Evolutionary conservation across 2,888 invertebrate genomes (phyloP), one percentile per base, ranked within the genome.

Genomic region (Chrysodeixis includens): DNA sequence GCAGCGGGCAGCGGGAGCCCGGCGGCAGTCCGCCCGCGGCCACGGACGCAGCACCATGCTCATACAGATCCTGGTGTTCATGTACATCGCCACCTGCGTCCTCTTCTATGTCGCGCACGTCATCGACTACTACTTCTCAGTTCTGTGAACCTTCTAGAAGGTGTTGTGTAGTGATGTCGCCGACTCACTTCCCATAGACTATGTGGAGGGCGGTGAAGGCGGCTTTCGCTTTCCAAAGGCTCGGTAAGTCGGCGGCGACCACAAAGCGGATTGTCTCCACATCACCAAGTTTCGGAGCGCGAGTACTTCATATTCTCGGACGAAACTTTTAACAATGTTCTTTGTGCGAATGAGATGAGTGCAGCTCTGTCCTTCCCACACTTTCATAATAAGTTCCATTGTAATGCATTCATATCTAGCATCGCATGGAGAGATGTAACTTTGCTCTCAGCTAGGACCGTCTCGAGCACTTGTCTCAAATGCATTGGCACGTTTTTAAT

Each of bases 41-140:
- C 66, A 60, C 65, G 63, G 54, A 72, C 60, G 59, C 14, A 69
- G 63, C 86, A 91, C 79, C 86, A 95, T 95, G 95, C 87, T 95
- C 86, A 93, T 95, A 14, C 95, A 95, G 76, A 94, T 95, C 53
- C 88, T 95, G 18, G 93, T 95, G 55, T 94, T 95, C 87, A 93
- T 95, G 92, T 95, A 95, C 86, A 93, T 95, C 62, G 93, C 90
- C 62, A 93, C 93, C 10, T 95, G 95, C 77, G 85, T 95, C 16
- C 71, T 95, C 56, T 94, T 95, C 83, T 95, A 95, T 80, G 91
- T 94, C 46, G 94, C 93, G 1, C 93, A 94, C 62, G 90, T 95
- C 61, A 94, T 95, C 66, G 95, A 95, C 75, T 95, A 93, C 70
- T 95, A 94, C 76, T 85, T 94, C 56, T 90, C 92, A 1, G 87